Evolutionary conservation across 2,797 vertebrate genomes (phyloP), one percentile per base, ranked within the genome.

Genomic region (Ambastaia sidthimunki): DNA sequence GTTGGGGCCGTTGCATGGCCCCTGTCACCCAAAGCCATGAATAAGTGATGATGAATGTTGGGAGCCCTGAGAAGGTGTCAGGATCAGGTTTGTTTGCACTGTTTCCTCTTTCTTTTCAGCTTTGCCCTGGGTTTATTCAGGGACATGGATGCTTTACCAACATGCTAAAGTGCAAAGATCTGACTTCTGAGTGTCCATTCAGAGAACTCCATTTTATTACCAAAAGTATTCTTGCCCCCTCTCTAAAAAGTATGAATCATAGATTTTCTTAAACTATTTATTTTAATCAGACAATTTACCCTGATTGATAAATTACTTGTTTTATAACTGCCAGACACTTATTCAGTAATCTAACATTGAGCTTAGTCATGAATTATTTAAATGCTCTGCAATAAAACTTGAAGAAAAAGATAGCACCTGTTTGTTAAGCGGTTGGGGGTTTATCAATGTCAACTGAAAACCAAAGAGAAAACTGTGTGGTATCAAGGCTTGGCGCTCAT

Each of bases 11-110:
- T 81, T 67, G 87, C 79, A 89, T 81, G 52, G 90, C 87, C 91
- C 89, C 89, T 81, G 89, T 93, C 91, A 92, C 93, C 92, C 89
- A 87, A 86, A 89, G 85, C 85, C 91, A 91, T 94, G 93, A 94
- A 94, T 95, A 92, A 93, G 90, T 94, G 88, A 94, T 94, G 90
- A 92, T 90, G 89, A 93, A 93, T 93, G 92, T 93, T 93, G 91
- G 85, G 86, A 91, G 91, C 90, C 91, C 90, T 88, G 90, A 92
- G 89, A 89, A 93, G 93, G 93, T 92, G 92, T 94, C 89, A 87
- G 92, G 93, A 94, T 94, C 93, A 92, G 92, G 93, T 93, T 93
- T 91, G 93, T 93, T 86, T 89, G 92, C 88, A 62, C 85, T 83
- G 83, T 91, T 93, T 91, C 91, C 82, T 84, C 78, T 85, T 83